Percentiles rank a stretch among this genome's conserved stretches.
Evolutionary conservation across 2,888 invertebrate genomes (phyloP).

Genomic region (Sepiola atlantica): DNA sequence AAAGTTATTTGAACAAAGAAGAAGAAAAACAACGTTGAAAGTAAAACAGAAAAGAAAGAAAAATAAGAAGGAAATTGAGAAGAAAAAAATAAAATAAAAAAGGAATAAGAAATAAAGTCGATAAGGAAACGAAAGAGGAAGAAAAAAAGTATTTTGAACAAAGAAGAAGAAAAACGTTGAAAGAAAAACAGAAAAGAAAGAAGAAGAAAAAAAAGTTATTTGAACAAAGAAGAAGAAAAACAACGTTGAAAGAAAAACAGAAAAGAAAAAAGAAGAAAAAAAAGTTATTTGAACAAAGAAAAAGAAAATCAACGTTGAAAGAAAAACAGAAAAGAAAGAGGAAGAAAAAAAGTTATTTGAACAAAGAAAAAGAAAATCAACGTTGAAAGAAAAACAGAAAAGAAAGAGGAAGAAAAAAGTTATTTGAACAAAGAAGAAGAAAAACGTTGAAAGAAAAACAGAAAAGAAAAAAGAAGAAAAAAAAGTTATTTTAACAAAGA

Average conservation of each 20-base stretch:
- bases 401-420: too few species aligned
- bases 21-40: neutral
- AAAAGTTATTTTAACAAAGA: too few species aligned
- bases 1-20: neutral
- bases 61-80: neutral
- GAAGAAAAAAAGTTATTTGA: neutral
- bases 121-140: neutral
- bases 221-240: neutral
- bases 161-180: neutral
- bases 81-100: neutral
- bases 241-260: neutral
- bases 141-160: neutral
- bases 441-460: neutral
- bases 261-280: neutral
- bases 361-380: too few species aligned
- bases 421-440: neutral
- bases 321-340: neutral
- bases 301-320: neutral
- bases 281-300: neutral
- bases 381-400: neutral
- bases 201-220: neutral
- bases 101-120: neutral
- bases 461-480: neutral
- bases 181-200: neutral
- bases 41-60: neutral